Evolutionary conservation across 64 coral and sea anemone genomes (phyloP).

Genomic region (Stylophora pistillata): DNA sequence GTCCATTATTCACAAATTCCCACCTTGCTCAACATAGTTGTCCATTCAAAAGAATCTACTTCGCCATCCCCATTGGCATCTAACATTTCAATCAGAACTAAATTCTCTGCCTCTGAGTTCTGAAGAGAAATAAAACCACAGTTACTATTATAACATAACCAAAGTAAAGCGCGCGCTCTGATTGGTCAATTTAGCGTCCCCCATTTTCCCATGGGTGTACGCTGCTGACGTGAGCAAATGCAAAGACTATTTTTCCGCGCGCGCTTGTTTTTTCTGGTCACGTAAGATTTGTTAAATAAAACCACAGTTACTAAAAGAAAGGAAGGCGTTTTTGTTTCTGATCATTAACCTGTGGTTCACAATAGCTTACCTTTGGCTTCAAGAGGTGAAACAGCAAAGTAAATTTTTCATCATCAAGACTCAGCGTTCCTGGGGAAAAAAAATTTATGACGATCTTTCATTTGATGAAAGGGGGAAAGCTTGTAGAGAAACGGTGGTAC

Average conservation of each 20-base stretch:
- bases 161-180: too few species aligned
- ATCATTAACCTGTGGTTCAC: not conserved
- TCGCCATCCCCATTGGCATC: slow-evolving; percentile 90
- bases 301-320: too few species aligned
- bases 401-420: slow-evolving; percentile 84
- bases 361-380: slow-evolving; percentile 75
- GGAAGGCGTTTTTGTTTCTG: not conserved
- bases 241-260: too few species aligned
- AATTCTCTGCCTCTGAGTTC: slow-evolving; percentile 78
- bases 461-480: not conserved
- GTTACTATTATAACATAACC: too few species aligned
- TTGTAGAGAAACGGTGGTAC: not conserved
- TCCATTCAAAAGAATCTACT: slow-evolving; percentile 94
- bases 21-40: slow-evolving; percentile 91
- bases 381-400: slow-evolving; percentile 73
- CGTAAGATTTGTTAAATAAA: too few species aligned
- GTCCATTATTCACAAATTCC: not conserved
- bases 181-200: too few species aligned
- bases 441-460: not conserved
- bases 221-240: too few species aligned
- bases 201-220: too few species aligned
- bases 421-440: slow-evolving; percentile 62
- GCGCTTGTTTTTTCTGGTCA: too few species aligned
- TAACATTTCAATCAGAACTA: slow-evolving; percentile 77
- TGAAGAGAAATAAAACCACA: not conserved